These are phyloP conservation scores for Formica exsecta DNA, from an alignment of 1,140 invertebrate genomes.

Conservation along the genomic window DNA sequence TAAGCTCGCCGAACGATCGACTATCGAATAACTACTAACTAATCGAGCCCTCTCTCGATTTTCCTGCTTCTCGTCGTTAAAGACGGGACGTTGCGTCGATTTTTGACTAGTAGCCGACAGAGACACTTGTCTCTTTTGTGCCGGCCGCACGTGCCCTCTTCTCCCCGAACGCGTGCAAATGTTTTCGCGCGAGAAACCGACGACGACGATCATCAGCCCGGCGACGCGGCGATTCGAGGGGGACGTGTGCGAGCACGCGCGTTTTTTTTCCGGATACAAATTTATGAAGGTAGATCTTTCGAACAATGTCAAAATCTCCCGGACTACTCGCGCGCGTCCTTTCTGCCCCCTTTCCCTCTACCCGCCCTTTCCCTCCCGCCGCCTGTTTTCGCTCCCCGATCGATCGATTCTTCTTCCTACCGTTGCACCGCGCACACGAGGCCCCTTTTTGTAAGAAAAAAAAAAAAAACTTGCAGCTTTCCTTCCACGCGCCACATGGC, in stretches of 20 bases:
- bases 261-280: conserved; percentile 60
- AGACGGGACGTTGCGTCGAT: neutral
- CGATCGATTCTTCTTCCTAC: conserved; percentile 57
- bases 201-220: conserved; percentile 57
- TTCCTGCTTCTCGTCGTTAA: neutral
- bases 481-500: conserved; percentile 83
- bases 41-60: conserved; percentile 16
- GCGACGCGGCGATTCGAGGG: conserved; percentile 60
- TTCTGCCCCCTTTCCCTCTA: conserved; percentile 47
- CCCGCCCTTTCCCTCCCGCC: conserved; percentile 62
- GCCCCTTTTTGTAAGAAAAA: conserved; percentile 62
- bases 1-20: conserved; percentile 13
- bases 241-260: conserved; percentile 72
- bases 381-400: conserved; percentile 67
- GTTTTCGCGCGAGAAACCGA: conserved; percentile 56
- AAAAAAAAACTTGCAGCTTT: conserved; percentile 69
- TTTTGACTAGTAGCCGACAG: neutral
- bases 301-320: conserved; percentile 41
- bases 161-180: conserved; percentile 23
- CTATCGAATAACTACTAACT: conserved; percentile 2
- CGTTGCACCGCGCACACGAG: conserved; percentile 65
- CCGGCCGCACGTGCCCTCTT: conserved; percentile 47
- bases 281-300: conserved; percentile 39
- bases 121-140: conserved; percentile 61
- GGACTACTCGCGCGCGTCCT: conserved; percentile 69